Evolutionary conservation across 2,797 vertebrate genomes (phyloP), one percentile per base, ranked within the genome.

Genomic region (Lerista edwardsae): DNA sequence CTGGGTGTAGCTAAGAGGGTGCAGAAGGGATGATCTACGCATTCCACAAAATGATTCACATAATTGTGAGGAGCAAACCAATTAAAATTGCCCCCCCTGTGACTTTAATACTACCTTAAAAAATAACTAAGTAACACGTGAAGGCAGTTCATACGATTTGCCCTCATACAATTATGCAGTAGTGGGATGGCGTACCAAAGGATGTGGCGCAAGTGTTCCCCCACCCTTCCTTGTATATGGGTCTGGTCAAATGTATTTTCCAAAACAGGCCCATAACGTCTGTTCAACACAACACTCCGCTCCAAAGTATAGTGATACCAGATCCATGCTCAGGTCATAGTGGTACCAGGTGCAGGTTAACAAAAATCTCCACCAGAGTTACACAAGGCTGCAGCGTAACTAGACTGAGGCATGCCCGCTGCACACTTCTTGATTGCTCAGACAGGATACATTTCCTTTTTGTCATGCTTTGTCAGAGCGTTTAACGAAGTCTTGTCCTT

Each of bases 401-500:
- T n/a, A 31, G 44, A 59, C 27, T 10, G 47, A 41, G 44, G 36
- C 64, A 76, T 69, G 29, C 19, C 47, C 68, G 68, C 39, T 36
- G 21, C 29, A n/a, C 9, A 23, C 17, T 75, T 67, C 62, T 29
- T 68, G 34, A 47, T 36, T 69, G 51, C 62, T n/a, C 47, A 68
- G 27, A 41, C 27, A 68, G 64, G 64, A 76, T 68, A 68, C 12
- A 59, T 39, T 83, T 83, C 74, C 64, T 41, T 75, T 25, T 76
- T 55, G 34, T 68, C 34, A 57, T 83, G n/a, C 29, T 44, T 15
- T 74, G 36, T 82, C n/a, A 1, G 31, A 57, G 74, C 12, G n/a
- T 83, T 83, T 76, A 75, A 57, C 62, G 36, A 27, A 65, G n/a
- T n/a, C 34, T 17, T 65, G 41, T 62, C 75, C 25, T 61, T 84